Base-by-base conservation (phyloP, 2,113 vertebrate species). In the Entelurus aequoreus region DNA sequence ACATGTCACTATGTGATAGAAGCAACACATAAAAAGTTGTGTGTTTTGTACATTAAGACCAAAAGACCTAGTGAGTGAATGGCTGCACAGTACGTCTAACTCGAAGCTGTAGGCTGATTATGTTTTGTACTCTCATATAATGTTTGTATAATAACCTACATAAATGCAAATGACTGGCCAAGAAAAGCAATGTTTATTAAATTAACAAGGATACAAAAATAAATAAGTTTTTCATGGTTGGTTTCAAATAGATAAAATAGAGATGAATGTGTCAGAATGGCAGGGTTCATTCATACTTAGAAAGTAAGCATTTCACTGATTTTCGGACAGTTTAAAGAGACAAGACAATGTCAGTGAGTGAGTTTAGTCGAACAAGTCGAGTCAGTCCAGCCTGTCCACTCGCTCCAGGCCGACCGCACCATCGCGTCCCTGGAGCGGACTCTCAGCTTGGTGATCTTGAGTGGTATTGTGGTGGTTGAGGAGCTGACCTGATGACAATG, bases 401-500 rank as follows among this genome's bases (percentile, higher is more conserved):
- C 44, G 66, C 90, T 89, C 91, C 91, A 92, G 60, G 61, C 2
- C 1, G 89, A 90, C 55, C 36, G 60, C 48, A 87, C 81, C 50
- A 90, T 14, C 0, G 71, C 15, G 68, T 92, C 91, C 68, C 89
- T 86, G 83, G 80, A 89, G 19, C 86, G 90, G 9, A 54, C 90
- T 40, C 87, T 81, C 50, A 92, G 74, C 63, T 55, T 74, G 47
- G 69, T 84, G 74, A 88, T 75, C 6, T 9, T 53, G 44, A 52
- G 72, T 0, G 84, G 78, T 21, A 92, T 74, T 60, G 54, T 3
- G 35, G 40, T 0, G 10, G 68, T 75, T 3, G 5, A 60, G 11
- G 82, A 80, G 0, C 0, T 4, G 4, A 1, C 44, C 84, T 86
- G 28, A 57, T 48, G 21, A 47, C 5, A 75, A 9, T 46, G 37